Evolutionary conservation across 1,140 invertebrate genomes (phyloP), one percentile per base, ranked within the genome.

Genomic region (Pygmarrhopalites habei): DNA sequence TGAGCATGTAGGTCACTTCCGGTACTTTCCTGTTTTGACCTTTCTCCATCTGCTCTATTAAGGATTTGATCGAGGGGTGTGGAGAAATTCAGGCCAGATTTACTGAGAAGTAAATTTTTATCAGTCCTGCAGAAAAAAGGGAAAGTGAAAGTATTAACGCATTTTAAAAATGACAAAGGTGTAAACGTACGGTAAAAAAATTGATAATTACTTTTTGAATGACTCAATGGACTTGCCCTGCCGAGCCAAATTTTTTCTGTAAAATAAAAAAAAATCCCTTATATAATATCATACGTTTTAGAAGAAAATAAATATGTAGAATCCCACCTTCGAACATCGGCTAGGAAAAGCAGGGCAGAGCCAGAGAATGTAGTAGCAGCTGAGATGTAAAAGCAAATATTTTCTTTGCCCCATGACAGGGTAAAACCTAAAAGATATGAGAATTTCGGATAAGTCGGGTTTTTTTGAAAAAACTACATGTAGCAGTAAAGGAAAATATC

Each of bases 381-480:
- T 73, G 86, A 88, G 74, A 89, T 87, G 75, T 88, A 88, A 75
- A 88, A 90, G 5, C 87, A 87, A 14, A 83, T 81, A 70, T 87
- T 60, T 28, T 23, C 30, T 86, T 59, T 88, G 88, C n/a, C 86
- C 87, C 88, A 73, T 0, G 60, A 65, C 5, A 52, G 21, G 14
- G n/a, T 52, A 5, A 25, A 12, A 10, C 14, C 19, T 52, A 17
- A 10, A 23, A n/a, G 26, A 15, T 72, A n/a, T n/a, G n/a, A n/a
- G n/a, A n/a, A n/a, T n/a, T n/a, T n/a, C n/a, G n/a, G n/a, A n/a
- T n/a, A n/a, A n/a, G n/a, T n/a, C n/a, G n/a, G n/a, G n/a, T n/a
- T n/a, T n/a, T n/a, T n/a, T n/a, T n/a, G n/a, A n/a, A n/a, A n/a
- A n/a, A n/a, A n/a, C n/a, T n/a, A n/a, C n/a, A n/a, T n/a, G n/a